Percentiles rank a stretch among this genome's conserved stretches.
phyloP scores from a whole-genome alignment of 1,140 invertebrate genomes.

The Caenorhabditis tropicalis region DNA sequence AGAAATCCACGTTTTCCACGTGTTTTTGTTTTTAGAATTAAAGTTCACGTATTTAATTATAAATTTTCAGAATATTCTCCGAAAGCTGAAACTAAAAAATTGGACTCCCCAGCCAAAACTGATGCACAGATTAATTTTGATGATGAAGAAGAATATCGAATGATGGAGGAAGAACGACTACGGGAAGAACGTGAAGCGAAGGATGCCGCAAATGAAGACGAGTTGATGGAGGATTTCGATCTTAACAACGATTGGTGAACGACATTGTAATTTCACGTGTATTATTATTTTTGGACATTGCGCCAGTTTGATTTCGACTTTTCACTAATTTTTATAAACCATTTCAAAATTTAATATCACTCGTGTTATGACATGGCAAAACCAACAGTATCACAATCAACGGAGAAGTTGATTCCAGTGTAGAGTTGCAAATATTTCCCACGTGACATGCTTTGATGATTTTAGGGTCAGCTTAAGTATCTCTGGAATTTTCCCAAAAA shows the following conservation, averaged over 20 bases:
- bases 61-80: not conserved
- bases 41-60: not conserved
- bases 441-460: too few relatives aligned
- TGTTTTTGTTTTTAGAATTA: not conserved
- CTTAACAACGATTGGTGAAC: slow-evolving; percentile 21
- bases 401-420: not conserved
- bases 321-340: not conserved
- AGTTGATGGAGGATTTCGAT: slow-evolving; percentile 18
- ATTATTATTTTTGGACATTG: not conserved
- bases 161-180: not conserved
- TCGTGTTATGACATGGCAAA: not conserved
- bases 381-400: not conserved
- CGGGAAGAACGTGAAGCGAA: not conserved
- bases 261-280: not conserved
- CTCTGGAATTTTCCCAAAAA: not conserved
- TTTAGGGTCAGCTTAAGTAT: slow-evolving; percentile 9
- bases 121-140: not conserved
- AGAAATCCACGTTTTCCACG: too few relatives aligned
- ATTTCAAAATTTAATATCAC: not conserved
- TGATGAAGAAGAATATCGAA: not conserved
- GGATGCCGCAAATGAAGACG: not conserved
- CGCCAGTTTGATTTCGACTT: not conserved
- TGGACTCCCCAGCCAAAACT: not conserved
- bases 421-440: not conserved
- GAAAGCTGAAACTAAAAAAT: not conserved